phyloP scores from a whole-genome alignment of 2,888 invertebrate genomes.

The Branchellion lobata region DNA sequence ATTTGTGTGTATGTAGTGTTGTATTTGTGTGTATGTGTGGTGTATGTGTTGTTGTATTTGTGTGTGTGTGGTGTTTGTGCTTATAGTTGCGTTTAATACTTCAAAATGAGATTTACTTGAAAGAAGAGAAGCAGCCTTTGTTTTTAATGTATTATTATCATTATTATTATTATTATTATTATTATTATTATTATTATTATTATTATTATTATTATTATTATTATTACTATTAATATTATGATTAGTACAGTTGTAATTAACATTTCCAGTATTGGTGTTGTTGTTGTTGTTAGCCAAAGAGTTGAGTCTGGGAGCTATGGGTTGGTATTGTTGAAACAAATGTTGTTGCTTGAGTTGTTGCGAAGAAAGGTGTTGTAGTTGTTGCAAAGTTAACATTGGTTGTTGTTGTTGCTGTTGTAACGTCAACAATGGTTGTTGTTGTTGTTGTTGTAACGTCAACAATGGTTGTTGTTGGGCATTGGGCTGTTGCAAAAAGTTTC shows the following conservation, averaged over 20 bases:
- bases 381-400: background rate
- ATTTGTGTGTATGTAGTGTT: no score
- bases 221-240: no score
- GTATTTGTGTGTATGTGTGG: no score
- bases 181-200: no score
- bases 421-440: background rate
- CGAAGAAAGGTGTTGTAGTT: background rate
- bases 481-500: background rate
- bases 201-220: no score
- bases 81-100: background rate
- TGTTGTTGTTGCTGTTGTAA: background rate
- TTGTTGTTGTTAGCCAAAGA: background rate
- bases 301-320: background rate
- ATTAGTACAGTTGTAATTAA: no score
- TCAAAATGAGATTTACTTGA: background rate
- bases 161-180: background rate
- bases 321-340: conserved; percentile 4
- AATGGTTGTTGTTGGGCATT: background rate
- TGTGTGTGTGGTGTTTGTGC: no score
- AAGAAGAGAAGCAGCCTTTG: background rate
- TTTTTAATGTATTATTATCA: background rate
- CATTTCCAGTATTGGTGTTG: no score
- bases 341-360: conserved; percentile 17
- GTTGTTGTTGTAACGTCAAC: background rate
- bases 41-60: no score